These are phyloP conservation scores for Rhinopithecus roxellana DNA, from an alignment of 2,113 vertebrate genomes.

Conservation along the genomic window DNA sequence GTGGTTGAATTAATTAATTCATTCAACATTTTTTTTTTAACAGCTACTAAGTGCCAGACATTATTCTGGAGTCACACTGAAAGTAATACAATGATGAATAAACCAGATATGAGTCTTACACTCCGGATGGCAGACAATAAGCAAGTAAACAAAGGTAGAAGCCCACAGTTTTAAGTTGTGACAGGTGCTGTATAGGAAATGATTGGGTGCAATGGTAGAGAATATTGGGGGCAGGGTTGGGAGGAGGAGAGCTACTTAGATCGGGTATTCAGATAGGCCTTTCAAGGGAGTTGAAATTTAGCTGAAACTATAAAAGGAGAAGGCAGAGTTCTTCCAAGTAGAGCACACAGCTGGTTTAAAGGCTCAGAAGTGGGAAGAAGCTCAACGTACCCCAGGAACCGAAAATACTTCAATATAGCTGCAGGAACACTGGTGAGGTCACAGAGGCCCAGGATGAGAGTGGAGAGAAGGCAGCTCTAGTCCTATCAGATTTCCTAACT, in stretches of 20 bases:
- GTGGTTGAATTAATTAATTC: background rate
- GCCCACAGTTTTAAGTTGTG: background rate
- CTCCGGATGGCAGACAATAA: background rate
- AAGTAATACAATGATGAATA: background rate
- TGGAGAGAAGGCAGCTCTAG: background rate
- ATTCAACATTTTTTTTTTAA: background rate
- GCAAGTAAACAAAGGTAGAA: conserved; percentile 7
- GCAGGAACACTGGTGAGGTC: background rate
- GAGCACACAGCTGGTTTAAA: background rate
- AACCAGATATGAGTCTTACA: background rate
- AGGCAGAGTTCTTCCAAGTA: background rate
- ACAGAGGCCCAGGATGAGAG: background rate
- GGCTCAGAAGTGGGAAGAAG: background rate
- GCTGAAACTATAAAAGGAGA: background rate
- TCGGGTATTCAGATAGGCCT: background rate
- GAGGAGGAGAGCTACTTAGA: background rate
- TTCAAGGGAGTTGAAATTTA: background rate
- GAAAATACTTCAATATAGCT: background rate
- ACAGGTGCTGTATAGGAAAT: background rate
- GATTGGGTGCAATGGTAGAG: background rate
- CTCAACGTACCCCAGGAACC: background rate
- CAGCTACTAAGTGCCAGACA: background rate
- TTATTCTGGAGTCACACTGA: background rate
- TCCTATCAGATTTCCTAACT: background rate
- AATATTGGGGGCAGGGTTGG: background rate